Conservation (phyloP, 2,113 vertebrate species). For the Neofelis nebulosa region DNA sequence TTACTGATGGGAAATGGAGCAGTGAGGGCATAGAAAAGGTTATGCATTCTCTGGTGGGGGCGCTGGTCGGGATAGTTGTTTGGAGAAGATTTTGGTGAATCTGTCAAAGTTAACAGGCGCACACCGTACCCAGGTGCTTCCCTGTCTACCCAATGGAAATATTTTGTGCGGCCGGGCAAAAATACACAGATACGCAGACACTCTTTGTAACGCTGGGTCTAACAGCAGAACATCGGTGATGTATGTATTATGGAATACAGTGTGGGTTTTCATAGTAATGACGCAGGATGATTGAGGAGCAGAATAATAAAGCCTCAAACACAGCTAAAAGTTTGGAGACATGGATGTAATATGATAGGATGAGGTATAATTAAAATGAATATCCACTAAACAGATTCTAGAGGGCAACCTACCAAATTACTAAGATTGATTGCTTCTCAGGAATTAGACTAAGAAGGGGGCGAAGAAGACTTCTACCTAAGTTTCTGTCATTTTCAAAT, state of each 20-base stretch:
- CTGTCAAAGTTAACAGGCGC: neutral
- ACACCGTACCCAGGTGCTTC: neutral
- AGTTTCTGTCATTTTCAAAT: neutral
- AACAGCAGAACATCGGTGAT: neutral
- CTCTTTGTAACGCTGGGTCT: neutral
- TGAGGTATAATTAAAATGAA: neutral
- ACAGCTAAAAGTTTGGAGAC: neutral
- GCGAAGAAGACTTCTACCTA: neutral
- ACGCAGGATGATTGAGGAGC: neutral
- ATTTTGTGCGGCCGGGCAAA: accelerated
- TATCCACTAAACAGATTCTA: neutral
- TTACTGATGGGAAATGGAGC: neutral
- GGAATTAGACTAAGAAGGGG: neutral
- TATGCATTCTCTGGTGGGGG: too few relatives aligned
- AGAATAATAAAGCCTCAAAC: neutral
- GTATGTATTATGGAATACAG: accelerated
- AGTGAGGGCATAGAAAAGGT: neutral
- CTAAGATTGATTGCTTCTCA: neutral
- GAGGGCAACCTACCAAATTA: neutral
- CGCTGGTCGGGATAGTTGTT: accelerated
- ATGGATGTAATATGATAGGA: accelerated
- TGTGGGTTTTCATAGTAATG: neutral
- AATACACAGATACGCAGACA: accelerated
- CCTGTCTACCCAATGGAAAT: accelerated
- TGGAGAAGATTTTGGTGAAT: neutral